phyloP scores from a whole-genome alignment of 2,113 vertebrate genomes.

The Nibea albiflora region DNA sequence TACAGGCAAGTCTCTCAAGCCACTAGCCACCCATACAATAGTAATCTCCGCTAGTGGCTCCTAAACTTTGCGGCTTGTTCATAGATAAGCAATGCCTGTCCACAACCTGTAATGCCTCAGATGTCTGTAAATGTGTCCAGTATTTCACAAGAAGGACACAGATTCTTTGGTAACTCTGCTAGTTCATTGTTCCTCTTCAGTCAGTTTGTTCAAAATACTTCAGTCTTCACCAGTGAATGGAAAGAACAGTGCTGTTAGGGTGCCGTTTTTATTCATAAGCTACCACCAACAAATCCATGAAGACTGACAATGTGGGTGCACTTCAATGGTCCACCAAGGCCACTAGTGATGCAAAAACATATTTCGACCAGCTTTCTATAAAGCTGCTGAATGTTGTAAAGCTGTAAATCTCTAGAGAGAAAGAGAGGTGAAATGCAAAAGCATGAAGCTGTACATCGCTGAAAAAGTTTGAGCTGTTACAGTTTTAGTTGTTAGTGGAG shows the following conservation, averaged over 20 bases:
- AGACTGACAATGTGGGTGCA: slow-evolving; percentile 22
- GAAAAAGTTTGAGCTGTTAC: slow-evolving; percentile 6
- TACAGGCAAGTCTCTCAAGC: neutral
- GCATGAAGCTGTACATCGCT: neutral
- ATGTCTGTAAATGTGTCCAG: neutral
- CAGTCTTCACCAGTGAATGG: neutral
- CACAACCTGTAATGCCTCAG: neutral
- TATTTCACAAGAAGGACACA: neutral
- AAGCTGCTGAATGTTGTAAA: slow-evolving; percentile 19
- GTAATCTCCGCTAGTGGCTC: neutral
- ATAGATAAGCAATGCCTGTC: neutral
- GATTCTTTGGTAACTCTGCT: neutral
- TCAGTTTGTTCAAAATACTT: neutral
- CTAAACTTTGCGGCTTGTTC: neutral
- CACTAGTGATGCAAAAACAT: slow-evolving; percentile 13
- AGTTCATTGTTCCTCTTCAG: too few species aligned
- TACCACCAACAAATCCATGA: slow-evolving; percentile 14
- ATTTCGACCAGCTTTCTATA: neutral
- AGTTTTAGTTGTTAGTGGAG: neutral
- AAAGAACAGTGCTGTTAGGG: neutral
- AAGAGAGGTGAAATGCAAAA: slow-evolving; percentile 10
- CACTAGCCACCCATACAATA: neutral
- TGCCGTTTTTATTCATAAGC: slow-evolving; percentile 1
- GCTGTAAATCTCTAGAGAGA: neutral
- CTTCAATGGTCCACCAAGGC: slow-evolving; percentile 29